Evolutionary conservation across 1,140 invertebrate genomes (phyloP).

Genomic region (Drosophila persimilis): DNA sequence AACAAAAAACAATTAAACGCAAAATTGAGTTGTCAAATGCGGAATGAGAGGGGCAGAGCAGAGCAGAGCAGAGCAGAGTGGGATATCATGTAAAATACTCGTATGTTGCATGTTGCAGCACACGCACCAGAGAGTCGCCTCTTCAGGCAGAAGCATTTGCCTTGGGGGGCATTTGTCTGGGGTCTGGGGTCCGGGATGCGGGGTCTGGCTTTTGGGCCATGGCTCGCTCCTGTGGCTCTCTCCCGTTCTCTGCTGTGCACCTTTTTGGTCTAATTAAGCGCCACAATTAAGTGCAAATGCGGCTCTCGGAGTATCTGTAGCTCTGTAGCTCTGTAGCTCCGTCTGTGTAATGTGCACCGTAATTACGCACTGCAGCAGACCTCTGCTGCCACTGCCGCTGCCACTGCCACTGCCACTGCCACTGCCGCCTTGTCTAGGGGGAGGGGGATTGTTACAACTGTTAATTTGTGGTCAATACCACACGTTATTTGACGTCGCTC

Average conservation of each 20-base stretch:
- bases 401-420: constrained; percentile 1
- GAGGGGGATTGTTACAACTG: constrained; percentile 65
- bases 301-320: constrained; percentile 32
- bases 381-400: background rate
- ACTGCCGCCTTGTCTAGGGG: constrained; percentile 18
- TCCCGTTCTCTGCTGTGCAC: constrained; percentile 49
- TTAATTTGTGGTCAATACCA: constrained; percentile 79
- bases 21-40: constrained; percentile 71
- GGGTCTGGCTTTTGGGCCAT: constrained; percentile 1
- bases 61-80: constrained; percentile 4
- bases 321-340: constrained; percentile 18
- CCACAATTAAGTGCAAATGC: constrained; percentile 80
- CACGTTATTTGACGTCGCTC: constrained; percentile 42
- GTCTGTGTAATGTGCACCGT: constrained; percentile 70
- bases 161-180: constrained; percentile 58
- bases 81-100: constrained; percentile 66
- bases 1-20: constrained; percentile 63
- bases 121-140: constrained; percentile 5
- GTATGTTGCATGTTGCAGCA: constrained; percentile 46
- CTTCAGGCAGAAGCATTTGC: constrained; percentile 20
- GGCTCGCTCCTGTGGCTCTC: background rate
- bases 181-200: no score
- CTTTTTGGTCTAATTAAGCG: constrained; percentile 81
- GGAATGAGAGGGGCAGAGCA: background rate
- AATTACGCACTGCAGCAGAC: constrained; percentile 75